Conservation (phyloP, 2,113 vertebrate genomes). For the Scophthalmus maximus region DNA sequence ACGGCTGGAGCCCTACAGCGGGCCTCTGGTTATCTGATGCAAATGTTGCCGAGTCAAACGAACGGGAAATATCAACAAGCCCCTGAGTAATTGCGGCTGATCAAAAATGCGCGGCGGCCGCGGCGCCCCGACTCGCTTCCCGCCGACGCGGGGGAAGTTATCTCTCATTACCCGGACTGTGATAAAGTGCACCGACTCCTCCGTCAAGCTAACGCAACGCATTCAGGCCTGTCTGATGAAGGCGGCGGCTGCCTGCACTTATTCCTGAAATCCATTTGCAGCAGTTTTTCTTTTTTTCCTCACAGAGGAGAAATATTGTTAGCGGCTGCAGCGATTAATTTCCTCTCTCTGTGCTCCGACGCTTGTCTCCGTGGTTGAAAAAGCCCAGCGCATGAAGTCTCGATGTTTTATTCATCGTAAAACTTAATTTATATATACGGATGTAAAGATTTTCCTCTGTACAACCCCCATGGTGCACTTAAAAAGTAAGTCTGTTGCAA, state of each 20-base stretch:
- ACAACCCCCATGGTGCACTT: conserved; percentile 54
- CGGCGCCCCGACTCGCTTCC: conserved; percentile 49
- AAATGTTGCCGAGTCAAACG: conserved; percentile 78
- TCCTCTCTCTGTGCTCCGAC: conserved; percentile 59
- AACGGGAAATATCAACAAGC: conserved; percentile 80
- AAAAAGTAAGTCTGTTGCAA: conserved; percentile 28
- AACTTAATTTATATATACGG: conserved; percentile 66
- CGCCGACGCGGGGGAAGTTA: conserved; percentile 65
- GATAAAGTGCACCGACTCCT: conserved; percentile 71
- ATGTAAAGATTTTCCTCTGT: conserved; percentile 41
- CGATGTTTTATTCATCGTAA: conserved; percentile 73
- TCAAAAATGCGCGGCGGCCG: conserved; percentile 77
- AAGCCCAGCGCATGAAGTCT: conserved; percentile 49
- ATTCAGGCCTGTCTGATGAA: conserved; percentile 71
- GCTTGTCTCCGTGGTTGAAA: conserved; percentile 60
- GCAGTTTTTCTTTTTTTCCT: conserved; percentile 52
- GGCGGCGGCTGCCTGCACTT: conserved; percentile 58
- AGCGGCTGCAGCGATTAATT: conserved; percentile 67
- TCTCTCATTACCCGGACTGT: conserved; percentile 76
- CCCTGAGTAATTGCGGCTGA: conserved; percentile 79
- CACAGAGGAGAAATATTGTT: conserved; percentile 68
- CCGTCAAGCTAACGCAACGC: conserved; percentile 56
- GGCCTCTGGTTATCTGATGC: conserved; percentile 76
- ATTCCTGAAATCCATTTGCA: conserved; percentile 57
- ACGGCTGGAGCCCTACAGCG: conserved; percentile 72